A percentile compares a stretch with the other conserved stretches of the same genome.
These are phyloP conservation scores for Hypomecis atomaria DNA, from an alignment of 2,888 invertebrate species.

Conservation along the genomic window DNA sequence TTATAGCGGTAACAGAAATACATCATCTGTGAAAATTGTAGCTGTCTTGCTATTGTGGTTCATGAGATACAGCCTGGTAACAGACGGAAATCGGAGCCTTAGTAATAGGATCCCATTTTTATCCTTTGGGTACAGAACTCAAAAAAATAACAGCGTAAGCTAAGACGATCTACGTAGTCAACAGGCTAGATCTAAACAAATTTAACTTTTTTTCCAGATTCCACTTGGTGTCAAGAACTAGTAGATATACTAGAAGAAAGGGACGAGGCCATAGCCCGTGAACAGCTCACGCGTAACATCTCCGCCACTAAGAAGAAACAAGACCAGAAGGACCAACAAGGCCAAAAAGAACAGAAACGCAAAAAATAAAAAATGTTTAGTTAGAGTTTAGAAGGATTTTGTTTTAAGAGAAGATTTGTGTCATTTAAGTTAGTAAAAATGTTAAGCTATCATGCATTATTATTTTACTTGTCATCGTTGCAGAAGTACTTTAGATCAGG, in stretches of 20 bases:
- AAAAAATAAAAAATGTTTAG: conserved; percentile 41
- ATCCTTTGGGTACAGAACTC: too few species aligned
- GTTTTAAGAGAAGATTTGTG: conserved; percentile 36
- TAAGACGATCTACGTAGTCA: too few species aligned
- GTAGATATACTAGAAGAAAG: conserved; percentile 59
- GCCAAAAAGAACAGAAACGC: conserved; percentile 52
- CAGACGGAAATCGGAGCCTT: too few species aligned
- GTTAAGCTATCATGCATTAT: not conserved
- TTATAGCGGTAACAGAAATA: too few species aligned
- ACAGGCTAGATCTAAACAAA: not conserved
- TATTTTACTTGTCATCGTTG: not conserved
- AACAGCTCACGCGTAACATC: conserved; percentile 52
- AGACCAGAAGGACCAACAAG: conserved; percentile 54
- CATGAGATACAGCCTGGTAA: too few species aligned
- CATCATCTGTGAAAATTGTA: too few species aligned
- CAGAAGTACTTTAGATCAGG: too few species aligned
- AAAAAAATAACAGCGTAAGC: too few species aligned
- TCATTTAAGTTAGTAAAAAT: conserved; percentile 24
- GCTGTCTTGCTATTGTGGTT: too few species aligned
- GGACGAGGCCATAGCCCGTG: conserved; percentile 63
- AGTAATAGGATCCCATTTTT: too few species aligned
- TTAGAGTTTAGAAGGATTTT: conserved; percentile 32
- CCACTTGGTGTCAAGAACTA: conserved; percentile 59
- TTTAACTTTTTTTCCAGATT: conserved; percentile 55
- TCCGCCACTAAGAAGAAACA: conserved; percentile 66